phyloP scores from a whole-genome alignment of 2,888 invertebrate genomes.

The Drosophila flavopinicola region DNA sequence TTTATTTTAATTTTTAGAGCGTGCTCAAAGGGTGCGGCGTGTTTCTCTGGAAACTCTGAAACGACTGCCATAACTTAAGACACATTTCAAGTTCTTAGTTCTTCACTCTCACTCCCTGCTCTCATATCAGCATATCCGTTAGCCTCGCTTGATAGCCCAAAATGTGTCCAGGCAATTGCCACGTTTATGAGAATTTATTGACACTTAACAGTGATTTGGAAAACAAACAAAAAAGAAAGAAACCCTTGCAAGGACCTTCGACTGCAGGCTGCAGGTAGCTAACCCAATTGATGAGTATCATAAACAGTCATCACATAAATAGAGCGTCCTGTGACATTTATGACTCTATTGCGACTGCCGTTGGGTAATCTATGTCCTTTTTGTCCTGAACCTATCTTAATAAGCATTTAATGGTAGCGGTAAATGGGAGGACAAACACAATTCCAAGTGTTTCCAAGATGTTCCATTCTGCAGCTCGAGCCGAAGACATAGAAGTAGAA shows the following conservation, averaged over 20 bases:
- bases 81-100: slow-evolving; percentile 33
- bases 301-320: slow-evolving; percentile 81
- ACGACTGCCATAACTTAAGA: slow-evolving; percentile 54
- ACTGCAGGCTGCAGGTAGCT: slow-evolving; percentile 35
- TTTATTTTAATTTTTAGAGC: slow-evolving; percentile 8
- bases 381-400: slow-evolving; percentile 68
- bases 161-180: slow-evolving; percentile 69
- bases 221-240: slow-evolving; percentile 35
- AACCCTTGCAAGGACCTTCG: slow-evolving; percentile 5
- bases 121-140: slow-evolving; percentile 50
- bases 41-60: slow-evolving; percentile 40
- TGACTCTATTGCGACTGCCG: slow-evolving; percentile 72
- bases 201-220: slow-evolving; percentile 63
- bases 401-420: slow-evolving; percentile 79
- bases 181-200: slow-evolving; percentile 75
- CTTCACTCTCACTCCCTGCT: not conserved
- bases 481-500: too few relatives aligned
- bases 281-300: slow-evolving; percentile 66
- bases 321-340: slow-evolving; percentile 77
- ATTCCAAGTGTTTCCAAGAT: slow-evolving; percentile 4
- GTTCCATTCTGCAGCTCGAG: not conserved
- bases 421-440: slow-evolving; percentile 60
- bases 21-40: slow-evolving; percentile 10
- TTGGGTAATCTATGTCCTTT: slow-evolving; percentile 54
- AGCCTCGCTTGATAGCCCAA: slow-evolving; percentile 41